phyloP scores from a whole-genome alignment of 2,113 vertebrate genomes.

The Pangasianodon gigas region DNA sequence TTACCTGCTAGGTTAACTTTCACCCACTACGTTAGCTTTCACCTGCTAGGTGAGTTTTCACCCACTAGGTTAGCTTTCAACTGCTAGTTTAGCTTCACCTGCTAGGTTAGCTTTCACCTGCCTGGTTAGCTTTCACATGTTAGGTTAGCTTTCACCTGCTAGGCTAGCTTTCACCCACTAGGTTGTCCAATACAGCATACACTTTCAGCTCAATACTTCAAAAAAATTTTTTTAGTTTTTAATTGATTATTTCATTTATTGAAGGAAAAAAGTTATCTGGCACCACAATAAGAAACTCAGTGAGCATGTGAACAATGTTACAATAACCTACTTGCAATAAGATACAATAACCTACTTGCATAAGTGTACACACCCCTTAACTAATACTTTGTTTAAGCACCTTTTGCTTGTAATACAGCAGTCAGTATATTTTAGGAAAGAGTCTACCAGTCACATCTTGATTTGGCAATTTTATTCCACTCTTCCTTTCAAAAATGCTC shows the following conservation, averaged over 20 bases:
- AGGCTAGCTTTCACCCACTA: background rate
- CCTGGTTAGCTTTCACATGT: background rate
- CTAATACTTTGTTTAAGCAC: background rate
- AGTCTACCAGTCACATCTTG: background rate
- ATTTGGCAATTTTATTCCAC: background rate
- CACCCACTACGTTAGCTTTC: too few relatives aligned
- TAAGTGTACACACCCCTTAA: background rate
- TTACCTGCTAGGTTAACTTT: too few relatives aligned
- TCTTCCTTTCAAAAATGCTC: background rate
- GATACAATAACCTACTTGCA: background rate
- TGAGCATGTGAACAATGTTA: background rate
- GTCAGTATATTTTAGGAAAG: background rate
- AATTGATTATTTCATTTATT: too few relatives aligned
- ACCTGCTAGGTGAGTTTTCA: too few relatives aligned
- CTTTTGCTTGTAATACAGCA: background rate
- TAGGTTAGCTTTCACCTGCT: background rate
- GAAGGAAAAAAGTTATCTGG: background rate
- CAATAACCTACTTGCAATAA: background rate
- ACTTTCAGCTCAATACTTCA: background rate
- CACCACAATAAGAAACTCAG: background rate
- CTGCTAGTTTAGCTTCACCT: too few relatives aligned
- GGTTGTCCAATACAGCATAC: background rate
- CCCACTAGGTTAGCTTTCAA: too few relatives aligned
- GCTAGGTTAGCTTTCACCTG: background rate
- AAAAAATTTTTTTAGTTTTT: background rate